Evolutionary conservation across 2,113 vertebrate species (phyloP).

Genomic region (Athene cunicularia): DNA sequence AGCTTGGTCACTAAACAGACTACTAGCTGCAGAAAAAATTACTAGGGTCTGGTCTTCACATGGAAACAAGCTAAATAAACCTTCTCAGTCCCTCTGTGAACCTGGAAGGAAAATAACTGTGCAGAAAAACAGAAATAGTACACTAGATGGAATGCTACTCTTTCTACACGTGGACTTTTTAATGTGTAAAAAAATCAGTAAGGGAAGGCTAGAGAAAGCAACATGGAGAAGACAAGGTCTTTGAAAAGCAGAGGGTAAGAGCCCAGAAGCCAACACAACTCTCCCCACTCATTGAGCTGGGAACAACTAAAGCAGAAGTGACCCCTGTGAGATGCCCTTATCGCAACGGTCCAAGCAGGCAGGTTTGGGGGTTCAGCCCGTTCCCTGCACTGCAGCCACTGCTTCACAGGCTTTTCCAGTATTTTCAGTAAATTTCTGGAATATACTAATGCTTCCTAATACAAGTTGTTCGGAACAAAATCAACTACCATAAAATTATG

Average conservation of each 20-base stretch:
- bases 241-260: neutral
- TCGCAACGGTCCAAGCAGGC: neutral
- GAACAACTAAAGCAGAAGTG: neutral
- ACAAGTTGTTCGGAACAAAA: neutral
- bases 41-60: neutral
- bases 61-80: neutral
- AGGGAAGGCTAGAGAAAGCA: neutral
- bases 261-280: neutral
- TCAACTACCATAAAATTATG: neutral
- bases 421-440: neutral
- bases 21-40: neutral
- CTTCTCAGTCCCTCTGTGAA: too few relatives aligned
- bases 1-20: neutral
- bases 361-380: neutral
- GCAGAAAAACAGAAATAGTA: neutral
- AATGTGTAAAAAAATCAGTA: neutral
- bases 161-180: neutral
- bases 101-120: neutral
- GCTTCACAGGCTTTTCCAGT: neutral
- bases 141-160: neutral
- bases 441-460: neutral
- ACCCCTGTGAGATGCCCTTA: accelerated
- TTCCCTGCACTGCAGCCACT: neutral
- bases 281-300: neutral
- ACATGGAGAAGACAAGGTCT: neutral